Base-by-base conservation (phyloP, 1,140 invertebrate genomes). In the Sminthurides bifidus region DNA sequence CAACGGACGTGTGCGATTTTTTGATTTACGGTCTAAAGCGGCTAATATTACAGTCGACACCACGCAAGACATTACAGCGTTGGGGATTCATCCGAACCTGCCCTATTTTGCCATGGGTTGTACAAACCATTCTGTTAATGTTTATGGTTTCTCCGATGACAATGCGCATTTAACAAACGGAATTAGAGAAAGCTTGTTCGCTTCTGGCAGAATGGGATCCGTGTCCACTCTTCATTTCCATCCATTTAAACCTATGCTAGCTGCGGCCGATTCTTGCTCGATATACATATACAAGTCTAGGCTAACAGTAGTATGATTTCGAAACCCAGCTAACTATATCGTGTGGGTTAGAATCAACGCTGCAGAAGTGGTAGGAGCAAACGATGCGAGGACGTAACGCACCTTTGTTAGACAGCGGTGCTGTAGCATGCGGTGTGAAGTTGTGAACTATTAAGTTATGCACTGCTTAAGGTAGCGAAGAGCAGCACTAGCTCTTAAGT, bases 121-220 rank as follows among this genome's bases (percentile, higher is more conserved):
- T 1, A 75, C 80, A 37, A 85, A 84, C 72, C 87, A 92, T 63
- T 81, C 79, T 60, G 85, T 92, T 52, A 81, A 77, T 56, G 77
- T 92, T 5, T 63, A 59, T 37, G 61, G 61, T 17, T 63, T 63
- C 27, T 29, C 46, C 2, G 61, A 55, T 14, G 54, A 59, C 31
- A 56, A 52, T 53, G 54, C 61, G 19, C 59, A 59, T 35, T 44
- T 57, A 21, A 44, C 57, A 12, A 63, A 63, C 56, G 41, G 45
- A 12, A 63, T 63, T 46, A 31, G 58, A 19, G 61, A 63, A 54
- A 52, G 61, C 38, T 44, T 63, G 15, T 63, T 63, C 33, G 52
- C 57, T 43, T 59, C 61, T 21, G 61, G 61, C 8, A 23, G 61
- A 50, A 63, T 63, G 57, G 61, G 61, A 19, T 51, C 61, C 1